Evolutionary conservation across 2,797 vertebrate genomes (phyloP), one percentile per base, ranked within the genome.

Genomic region (Hybognathus amarus): DNA sequence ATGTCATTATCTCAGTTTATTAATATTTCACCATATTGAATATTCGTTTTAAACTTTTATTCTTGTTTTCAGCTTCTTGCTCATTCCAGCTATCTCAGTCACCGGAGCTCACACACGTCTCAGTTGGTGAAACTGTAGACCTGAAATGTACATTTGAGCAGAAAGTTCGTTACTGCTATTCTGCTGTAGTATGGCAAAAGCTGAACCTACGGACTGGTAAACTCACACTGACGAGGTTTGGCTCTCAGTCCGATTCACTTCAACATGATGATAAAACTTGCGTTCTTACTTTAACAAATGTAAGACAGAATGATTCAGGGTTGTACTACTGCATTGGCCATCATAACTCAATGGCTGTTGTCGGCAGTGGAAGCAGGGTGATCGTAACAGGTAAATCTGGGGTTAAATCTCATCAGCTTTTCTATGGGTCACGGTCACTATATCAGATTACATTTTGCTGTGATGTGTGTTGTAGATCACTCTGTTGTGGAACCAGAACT

Each of bases 341-440:
- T 0, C 1, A 3, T 1, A 24, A n/a, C 20, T 8, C 9, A 20
- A 38, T 85, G 1, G 0, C 47, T 22, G 0, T 70, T 13, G 0
- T 77, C 3, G 84, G 88, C 33, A 81, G 18, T 50, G 87, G 88
- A 12, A 87, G 52, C 59, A 83, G 70, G 20, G 85, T 89, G 73
- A 68, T 85, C 52, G 17, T 89, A 17, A 84, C 67, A 67, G 82
- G 88, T 88, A 75, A 85, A 56, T 85, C 59, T 50, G 17, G 7
- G 36, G 33, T 13, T 33, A 38, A 61, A 50, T 50, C 36, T n/a
- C 27, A n/a, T 68, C 66, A 12, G 1, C 66, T 6, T 22, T 24
- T 50, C 36, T 4, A 30, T 61, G 22, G 10, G 4, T 27, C 8
- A 67, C 27, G 10, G 13, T 24, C 59, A 27, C 6, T 79, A 24